Base-by-base conservation (phyloP, 1,140 invertebrate species). In the Neodiprion virginianus region DNA sequence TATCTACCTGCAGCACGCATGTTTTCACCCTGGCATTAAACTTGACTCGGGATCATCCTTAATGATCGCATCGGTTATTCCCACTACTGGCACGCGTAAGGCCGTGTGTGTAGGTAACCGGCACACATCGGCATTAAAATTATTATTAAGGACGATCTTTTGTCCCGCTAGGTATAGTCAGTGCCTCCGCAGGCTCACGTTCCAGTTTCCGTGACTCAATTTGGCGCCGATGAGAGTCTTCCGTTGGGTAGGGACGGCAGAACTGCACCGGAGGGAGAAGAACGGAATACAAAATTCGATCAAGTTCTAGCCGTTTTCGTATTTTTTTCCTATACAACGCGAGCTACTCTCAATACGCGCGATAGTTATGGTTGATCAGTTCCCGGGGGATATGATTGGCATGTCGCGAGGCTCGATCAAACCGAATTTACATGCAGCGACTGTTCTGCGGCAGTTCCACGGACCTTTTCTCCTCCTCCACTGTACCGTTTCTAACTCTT, bases 1-100 rank as follows among this genome's bases (percentile, higher is more conserved):
- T 40, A 40, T 40, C 1, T 40, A 40, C 28, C 28, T 40, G n/a
- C 53, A 61, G 53, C 11, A 14, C 53, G 53, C 53, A 61, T 61
- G 53, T 61, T 61, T 61, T 61, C 53, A 61, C 53, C n/a, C 11
- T 61, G 53, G 53, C 53, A 61, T 61, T 61, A 61, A 61, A 61
- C 53, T 61, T 61, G 53, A 61, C n/a, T 17, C 53, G 53, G 11
- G 53, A 61, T 61, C 53, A 61, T 17, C 11, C 5, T 40, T 40
- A 40, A 40, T 40, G 28, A 40, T 40, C 28, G 28, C 28, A 40
- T 40, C 28, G 28, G 28, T 2, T 40, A 40, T 40, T 40, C 28
- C 28, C 28, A 40, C 28, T 5, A 40, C 1, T 40, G 28, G 28
- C 28, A 40, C 28, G 28, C 28, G 28, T 40, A 40, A 40, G 1